Percentiles rank a stretch among this genome's conserved stretches.
These are phyloP conservation scores for Gymnocheta viridis DNA, from an alignment of 2,888 invertebrate species.

Conservation along the genomic window DNA sequence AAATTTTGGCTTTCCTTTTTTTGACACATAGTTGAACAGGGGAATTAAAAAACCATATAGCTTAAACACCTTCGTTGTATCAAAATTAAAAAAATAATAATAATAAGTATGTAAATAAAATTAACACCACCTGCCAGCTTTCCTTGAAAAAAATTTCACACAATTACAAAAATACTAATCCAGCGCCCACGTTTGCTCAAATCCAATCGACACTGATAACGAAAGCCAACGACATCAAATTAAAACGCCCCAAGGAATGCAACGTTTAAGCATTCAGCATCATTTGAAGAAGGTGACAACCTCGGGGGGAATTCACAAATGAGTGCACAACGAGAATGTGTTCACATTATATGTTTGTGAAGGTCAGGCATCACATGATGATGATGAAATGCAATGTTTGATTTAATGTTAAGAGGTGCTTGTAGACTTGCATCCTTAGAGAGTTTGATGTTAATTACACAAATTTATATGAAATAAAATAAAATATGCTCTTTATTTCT, in stretches of 20 bases:
- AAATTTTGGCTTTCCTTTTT: not conserved
- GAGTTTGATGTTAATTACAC: not conserved
- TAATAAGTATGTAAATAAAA: slow-evolving; percentile 10
- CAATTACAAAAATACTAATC: not conserved
- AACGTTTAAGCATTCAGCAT: slow-evolving; percentile 19
- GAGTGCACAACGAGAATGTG: not conserved
- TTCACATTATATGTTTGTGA: slow-evolving; percentile 1
- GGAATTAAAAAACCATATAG: not conserved
- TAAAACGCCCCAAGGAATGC: slow-evolving; percentile 37
- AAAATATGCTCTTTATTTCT: not conserved
- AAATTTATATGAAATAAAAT: not conserved
- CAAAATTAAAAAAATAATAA: not conserved
- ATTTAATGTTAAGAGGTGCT: slow-evolving; percentile 1
- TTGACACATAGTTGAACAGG: not conserved
- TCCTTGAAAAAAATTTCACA: not conserved
- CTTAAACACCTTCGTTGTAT: not conserved
- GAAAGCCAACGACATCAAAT: slow-evolving; percentile 23
- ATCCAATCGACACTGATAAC: not conserved
- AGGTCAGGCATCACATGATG: slow-evolving; percentile 31
- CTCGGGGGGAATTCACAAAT: slow-evolving; percentile 22
- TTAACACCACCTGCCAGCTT: not conserved
- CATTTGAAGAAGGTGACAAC: slow-evolving; percentile 46
- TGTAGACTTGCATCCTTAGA: not conserved
- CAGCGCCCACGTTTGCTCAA: slow-evolving; percentile 19
- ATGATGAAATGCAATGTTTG: not conserved